Percentiles rank a stretch among this genome's conserved stretches.
Evolutionary conservation across 2,797 vertebrate species (phyloP).

Genomic region (Poecilia gillii): DNA sequence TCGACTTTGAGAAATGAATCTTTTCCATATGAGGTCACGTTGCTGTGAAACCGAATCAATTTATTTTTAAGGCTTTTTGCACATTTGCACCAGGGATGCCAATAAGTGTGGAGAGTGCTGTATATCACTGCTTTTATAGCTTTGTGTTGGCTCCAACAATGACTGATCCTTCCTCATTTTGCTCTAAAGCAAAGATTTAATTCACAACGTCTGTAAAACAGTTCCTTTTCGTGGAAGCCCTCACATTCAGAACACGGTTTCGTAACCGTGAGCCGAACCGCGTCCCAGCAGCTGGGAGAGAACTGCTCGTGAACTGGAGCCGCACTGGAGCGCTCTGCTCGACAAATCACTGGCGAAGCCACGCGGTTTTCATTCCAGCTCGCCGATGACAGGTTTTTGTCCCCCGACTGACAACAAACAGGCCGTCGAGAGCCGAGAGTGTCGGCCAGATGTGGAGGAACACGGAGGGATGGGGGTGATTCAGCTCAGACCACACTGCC

Average conservation of each 20-base stretch:
- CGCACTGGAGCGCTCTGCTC: constrained; percentile 38
- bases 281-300: constrained; percentile 27
- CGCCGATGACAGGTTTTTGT: constrained; percentile 57
- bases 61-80: not conserved
- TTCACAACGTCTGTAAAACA: constrained; percentile 17
- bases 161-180: constrained; percentile 36
- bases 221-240: constrained; percentile 33
- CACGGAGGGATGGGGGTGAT: constrained; percentile 45
- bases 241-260: constrained; percentile 51
- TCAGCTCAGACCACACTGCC: constrained; percentile 35
- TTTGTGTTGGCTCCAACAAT: constrained; percentile 5
- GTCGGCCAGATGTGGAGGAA: constrained; percentile 62
- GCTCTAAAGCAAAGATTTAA: constrained; percentile 35
- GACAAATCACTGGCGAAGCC: constrained; percentile 63
- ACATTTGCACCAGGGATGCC: not conserved
- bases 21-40: not conserved
- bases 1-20: not conserved
- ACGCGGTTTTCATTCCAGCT: constrained; percentile 50
- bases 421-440: constrained; percentile 44
- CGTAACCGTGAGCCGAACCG: constrained; percentile 26
- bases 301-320: constrained; percentile 20
- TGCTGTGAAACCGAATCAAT: not conserved
- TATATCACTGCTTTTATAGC: not conserved
- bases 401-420: constrained; percentile 49
- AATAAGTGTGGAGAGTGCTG: not conserved